Base-by-base conservation (phyloP, 2,113 vertebrate species). In the Tupaia tana region DNA sequence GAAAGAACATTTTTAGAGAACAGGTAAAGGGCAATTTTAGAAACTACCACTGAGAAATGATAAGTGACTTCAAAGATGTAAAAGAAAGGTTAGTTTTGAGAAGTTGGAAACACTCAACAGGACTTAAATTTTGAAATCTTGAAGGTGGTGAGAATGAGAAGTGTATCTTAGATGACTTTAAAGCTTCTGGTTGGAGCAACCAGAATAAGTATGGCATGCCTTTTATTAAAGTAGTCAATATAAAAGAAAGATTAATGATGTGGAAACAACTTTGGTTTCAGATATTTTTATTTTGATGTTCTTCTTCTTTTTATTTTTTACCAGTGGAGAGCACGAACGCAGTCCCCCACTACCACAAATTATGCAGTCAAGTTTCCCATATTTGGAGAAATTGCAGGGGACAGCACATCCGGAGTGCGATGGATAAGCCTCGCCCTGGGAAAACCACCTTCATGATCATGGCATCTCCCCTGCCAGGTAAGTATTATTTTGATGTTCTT, bases 121-220 rank as follows among this genome's bases (percentile, higher is more conserved):
- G 31, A 71, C 18, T 56, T 83, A 22, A 61, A 67, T 93, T 88
- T 82, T 78, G 58, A 93, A 34, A 61, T 73, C 78, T 83, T 93
- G 69, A 88, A 73, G 22, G 15, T 67, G 3, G 4, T 61, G 24
- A 86, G 24, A 59, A 18, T n/a, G 22, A 70, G 7, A 24, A 64
- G n/a, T 69, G 15, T 59, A 31, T 70, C 9, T 83, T 29, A 73
- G 31, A 84, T 67, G 64, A 83, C 59, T 43, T 43, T 78, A 34
- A 73, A 56, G 12, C 14, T 67, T 79, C 56, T 24, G 15, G 31
- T 31, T 67, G 64, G 31, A 78, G 27, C 54, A 70, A 52, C 29
- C 11, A 54, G 58, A 63, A 87, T n/a, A 83, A 82, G 67, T 22
- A 74, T 66, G 64, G 6, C 12, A 31, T 27, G 14, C 0, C 73